phyloP scores from a whole-genome alignment of 2,113 vertebrate genomes.

The Phalacrocorax carbo region DNA sequence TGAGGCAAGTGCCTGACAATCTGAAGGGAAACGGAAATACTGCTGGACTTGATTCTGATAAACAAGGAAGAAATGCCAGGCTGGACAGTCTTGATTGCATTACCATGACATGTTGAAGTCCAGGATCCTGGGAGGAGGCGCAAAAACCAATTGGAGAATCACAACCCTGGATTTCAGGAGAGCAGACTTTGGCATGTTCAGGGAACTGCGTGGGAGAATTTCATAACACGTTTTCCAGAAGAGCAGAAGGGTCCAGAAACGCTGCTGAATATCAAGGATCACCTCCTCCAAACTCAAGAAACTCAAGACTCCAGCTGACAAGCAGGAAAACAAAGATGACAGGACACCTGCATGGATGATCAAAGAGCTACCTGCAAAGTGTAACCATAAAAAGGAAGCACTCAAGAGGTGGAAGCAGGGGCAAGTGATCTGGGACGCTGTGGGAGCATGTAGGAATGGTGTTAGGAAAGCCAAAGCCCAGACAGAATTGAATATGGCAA shows the following conservation, averaged over 20 bases:
- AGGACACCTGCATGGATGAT: neutral
- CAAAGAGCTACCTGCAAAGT: neutral
- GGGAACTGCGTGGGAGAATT: neutral
- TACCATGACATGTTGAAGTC: neutral
- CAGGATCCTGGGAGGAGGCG: neutral
- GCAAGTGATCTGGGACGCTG: neutral
- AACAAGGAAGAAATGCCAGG: neutral
- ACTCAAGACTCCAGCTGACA: neutral
- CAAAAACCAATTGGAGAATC: neutral
- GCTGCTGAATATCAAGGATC: neutral
- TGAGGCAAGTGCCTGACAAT: neutral
- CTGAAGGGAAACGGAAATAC: neutral
- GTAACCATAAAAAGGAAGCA: neutral
- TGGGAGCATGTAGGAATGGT: neutral
- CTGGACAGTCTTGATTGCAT: neutral
- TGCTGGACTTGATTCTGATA: neutral
- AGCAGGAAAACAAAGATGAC: neutral
- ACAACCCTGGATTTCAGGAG: neutral
- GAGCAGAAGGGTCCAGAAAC: neutral
- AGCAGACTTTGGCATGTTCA: neutral
- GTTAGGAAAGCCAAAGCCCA: neutral
- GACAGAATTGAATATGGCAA: neutral
- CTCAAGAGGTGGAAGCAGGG: neutral
- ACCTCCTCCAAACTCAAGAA: neutral
- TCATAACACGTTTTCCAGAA: neutral